A percentile compares a stretch with the other conserved stretches of the same genome.
Evolutionary conservation across 2,888 invertebrate genomes (phyloP).

Genomic region (Drosophila anomelani): DNA sequence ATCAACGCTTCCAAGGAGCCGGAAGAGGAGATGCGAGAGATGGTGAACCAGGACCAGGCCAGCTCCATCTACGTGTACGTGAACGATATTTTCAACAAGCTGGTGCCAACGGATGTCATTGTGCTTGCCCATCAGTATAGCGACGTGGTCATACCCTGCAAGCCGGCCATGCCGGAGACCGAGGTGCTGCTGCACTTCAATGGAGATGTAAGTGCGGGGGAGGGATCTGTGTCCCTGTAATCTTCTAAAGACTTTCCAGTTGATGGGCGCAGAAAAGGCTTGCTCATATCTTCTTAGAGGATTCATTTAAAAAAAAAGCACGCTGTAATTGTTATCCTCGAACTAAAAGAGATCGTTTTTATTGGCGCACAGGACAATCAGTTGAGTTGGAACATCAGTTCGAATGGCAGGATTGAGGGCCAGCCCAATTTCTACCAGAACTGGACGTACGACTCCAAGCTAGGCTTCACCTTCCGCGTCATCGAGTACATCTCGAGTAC

Average conservation of each 20-base stretch:
- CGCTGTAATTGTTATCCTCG: no score
- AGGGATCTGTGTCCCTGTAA: background rate
- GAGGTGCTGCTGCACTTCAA: conserved; percentile 85
- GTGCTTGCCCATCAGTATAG: conserved; percentile 84
- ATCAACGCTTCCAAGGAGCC: conserved; percentile 19
- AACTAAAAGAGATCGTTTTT: background rate
- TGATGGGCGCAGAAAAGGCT: conserved; percentile 12
- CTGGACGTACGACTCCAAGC: conserved; percentile 4
- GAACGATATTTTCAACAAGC: conserved; percentile 85
- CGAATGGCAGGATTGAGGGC: conserved; percentile 17
- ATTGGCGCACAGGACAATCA: conserved; percentile 1
- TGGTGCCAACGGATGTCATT: conserved; percentile 83
- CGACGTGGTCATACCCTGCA: conserved; percentile 87
- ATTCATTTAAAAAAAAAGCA: no score
- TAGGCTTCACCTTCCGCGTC: conserved; percentile 18
- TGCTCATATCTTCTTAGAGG: background rate
- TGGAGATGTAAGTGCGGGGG: conserved; percentile 80
- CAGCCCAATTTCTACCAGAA: conserved; percentile 10
- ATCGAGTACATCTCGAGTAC: conserved; percentile 8
- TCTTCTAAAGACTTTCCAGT: background rate
- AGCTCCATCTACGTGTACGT: conserved; percentile 86
- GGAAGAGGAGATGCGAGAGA: conserved; percentile 80
- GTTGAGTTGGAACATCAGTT: conserved; percentile 12
- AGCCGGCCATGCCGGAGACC: conserved; percentile 87
- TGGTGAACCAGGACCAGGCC: conserved; percentile 81